Evolutionary conservation across 2,888 invertebrate species (phyloP), one percentile per base, ranked within the genome.

Genomic region (Volucella bombylans): DNA sequence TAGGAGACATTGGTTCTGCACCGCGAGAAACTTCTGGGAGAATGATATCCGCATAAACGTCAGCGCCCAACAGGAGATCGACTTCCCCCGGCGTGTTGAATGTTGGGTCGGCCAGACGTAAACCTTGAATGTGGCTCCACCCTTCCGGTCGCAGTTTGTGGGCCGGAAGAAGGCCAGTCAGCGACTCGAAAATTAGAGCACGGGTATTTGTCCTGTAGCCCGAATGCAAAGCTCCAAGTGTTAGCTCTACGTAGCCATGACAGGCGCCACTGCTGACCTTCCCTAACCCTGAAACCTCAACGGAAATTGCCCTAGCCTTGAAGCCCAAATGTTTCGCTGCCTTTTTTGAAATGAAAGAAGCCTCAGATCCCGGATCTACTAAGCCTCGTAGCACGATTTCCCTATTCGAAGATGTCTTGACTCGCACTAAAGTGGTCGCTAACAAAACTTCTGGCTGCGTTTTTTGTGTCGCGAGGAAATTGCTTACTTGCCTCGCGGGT

Each of bases 191-290:
- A 1, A 62, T 49, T 3, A 62, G 8, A 9, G 62, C 62, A 2
- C 62, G 47, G 8, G 45, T 61, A 6, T 15, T 12, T 41, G 61
- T 61, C 8, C 18, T 23, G n/a, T 45, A 61, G 61, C 11, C n/a
- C 38, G 47, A 31, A 6, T 14, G 38, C 23, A 49, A 11, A 14
- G 62, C 23, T 9, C 47, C 10, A 1, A 62, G 14, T 1, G 47
- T 31, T 2, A 47, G 47, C 14, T 62, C 47, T 6, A 47, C 62
- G 31, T 62, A 62, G 14, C 31, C 31, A 39, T 62, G 62, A 47
- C 47, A 62, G 8, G 62, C 31, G 41, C 38, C 47, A 15, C 47
- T 62, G 62, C 62, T 47, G n/a, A 47, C 23, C 61, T 23, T 62
- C 47, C 61, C 61, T 39, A 62, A 39, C 41, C 59, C 18, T 18